phyloP scores from a whole-genome alignment of 2,888 invertebrate species.

The Pardosa pseudoannulata region DNA sequence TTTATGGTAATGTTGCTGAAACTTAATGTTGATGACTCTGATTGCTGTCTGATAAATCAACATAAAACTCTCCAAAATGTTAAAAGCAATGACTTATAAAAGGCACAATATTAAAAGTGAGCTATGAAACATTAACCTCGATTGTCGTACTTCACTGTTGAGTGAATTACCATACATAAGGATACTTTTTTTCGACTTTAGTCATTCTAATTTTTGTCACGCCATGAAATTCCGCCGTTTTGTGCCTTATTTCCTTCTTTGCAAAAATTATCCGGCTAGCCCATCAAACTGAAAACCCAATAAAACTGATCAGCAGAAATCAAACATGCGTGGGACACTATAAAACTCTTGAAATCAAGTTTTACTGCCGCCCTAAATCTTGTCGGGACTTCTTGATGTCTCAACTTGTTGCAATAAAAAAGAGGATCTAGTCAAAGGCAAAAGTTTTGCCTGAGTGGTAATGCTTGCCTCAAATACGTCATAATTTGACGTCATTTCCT shows the following conservation, averaged over 20 bases:
- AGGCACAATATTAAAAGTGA: no score
- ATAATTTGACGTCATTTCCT: conserved; percentile 71
- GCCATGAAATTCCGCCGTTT: neutral
- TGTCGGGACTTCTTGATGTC: conserved; percentile 36
- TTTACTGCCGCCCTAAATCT: conserved; percentile 60
- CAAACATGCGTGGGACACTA: conserved; percentile 34
- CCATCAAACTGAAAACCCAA: neutral
- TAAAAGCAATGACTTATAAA: no score
- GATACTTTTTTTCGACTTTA: no score
- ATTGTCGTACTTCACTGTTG: no score
- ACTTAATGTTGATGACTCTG: no score
- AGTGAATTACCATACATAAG: no score
- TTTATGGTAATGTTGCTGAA: no score
- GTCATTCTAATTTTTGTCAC: neutral
- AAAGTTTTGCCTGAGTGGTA: conserved; percentile 68
- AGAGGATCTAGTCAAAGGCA: conserved; percentile 5
- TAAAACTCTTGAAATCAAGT: conserved; percentile 51
- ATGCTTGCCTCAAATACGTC: conserved; percentile 66
- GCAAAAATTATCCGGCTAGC: neutral
- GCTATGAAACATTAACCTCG: no score
- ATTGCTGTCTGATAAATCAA: no score
- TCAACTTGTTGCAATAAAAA: conserved; percentile 68
- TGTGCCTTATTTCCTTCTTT: neutral
- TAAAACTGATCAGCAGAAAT: conserved; percentile 1
- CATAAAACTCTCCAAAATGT: no score